These are phyloP conservation scores for Stenodera caucasica DNA, from an alignment of 2,888 invertebrate genomes.

Conservation along the genomic window DNA sequence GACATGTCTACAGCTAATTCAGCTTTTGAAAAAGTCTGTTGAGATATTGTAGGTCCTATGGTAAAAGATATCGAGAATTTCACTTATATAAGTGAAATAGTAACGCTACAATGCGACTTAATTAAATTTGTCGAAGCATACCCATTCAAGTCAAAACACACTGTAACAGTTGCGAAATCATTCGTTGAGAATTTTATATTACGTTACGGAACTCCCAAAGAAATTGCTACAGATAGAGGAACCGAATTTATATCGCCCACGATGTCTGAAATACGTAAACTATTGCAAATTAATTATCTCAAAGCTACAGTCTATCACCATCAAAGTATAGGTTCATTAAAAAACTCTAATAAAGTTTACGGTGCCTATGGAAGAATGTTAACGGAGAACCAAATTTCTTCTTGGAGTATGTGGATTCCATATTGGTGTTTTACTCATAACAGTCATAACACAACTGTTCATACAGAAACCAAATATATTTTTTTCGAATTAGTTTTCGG, in stretches of 20 bases:
- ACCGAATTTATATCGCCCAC: slow-evolving; percentile 20
- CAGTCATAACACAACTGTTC: slow-evolving; percentile 13
- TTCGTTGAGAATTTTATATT: slow-evolving; percentile 32
- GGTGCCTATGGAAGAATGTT: slow-evolving; percentile 21
- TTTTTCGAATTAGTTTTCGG: slow-evolving; percentile 12
- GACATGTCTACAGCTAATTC: neutral
- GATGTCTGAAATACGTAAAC: slow-evolving; percentile 19
- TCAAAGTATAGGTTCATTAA: slow-evolving; percentile 20
- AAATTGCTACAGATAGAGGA: slow-evolving; percentile 22
- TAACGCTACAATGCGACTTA: slow-evolving; percentile 19
- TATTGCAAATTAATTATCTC: slow-evolving; percentile 21
- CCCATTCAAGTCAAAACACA: slow-evolving; percentile 23
- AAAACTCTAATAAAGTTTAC: slow-evolving; percentile 24
- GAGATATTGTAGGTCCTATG: slow-evolving; percentile 20
- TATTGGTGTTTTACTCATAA: slow-evolving; percentile 21
- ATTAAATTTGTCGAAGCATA: slow-evolving; percentile 25
- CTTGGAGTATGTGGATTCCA: slow-evolving; percentile 16
- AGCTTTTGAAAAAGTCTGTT: slow-evolving; percentile 25
- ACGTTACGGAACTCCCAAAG: slow-evolving; percentile 21
- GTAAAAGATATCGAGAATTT: slow-evolving; percentile 13
- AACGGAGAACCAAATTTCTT: slow-evolving; percentile 10
- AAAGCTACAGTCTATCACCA: slow-evolving; percentile 26
- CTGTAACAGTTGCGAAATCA: slow-evolving; percentile 22
- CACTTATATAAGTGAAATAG: slow-evolving; percentile 6
- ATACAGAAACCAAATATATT: slow-evolving; percentile 11